These are phyloP conservation scores for Phoebastria nigripes DNA, from an alignment of 2,797 vertebrate genomes.

Conservation along the genomic window DNA sequence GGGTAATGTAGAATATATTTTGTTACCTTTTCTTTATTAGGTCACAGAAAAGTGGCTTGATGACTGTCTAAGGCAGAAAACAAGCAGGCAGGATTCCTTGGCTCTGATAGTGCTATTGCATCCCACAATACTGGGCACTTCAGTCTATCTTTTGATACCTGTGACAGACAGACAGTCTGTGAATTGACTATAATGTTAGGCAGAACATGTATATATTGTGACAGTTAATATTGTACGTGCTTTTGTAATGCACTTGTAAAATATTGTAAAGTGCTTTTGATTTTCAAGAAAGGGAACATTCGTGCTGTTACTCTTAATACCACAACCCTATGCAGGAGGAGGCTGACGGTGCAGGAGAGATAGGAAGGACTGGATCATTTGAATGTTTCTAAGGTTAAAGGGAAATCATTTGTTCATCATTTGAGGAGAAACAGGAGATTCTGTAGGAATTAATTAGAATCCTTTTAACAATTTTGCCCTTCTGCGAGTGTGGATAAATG, in stretches of 20 bases:
- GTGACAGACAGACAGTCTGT: background rate
- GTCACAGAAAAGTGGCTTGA: background rate
- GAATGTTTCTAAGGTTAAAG: background rate
- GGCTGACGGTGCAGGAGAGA: background rate
- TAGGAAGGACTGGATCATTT: background rate
- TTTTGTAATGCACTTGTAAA: background rate
- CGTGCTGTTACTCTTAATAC: background rate
- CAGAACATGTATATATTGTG: background rate
- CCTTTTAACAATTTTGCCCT: background rate
- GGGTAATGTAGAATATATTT: background rate
- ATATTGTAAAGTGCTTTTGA: background rate
- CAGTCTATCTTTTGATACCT: background rate
- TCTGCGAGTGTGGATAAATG: background rate
- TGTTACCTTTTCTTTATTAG: background rate
- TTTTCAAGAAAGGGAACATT: background rate
- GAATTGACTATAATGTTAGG: background rate
- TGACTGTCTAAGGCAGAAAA: background rate
- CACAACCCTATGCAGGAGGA: background rate
- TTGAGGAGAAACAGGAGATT: background rate
- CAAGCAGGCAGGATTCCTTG: background rate
- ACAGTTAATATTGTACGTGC: background rate
- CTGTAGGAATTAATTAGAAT: background rate
- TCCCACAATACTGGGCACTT: background rate
- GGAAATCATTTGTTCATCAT: background rate
- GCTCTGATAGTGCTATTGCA: background rate